Conservation (phyloP, 2,113 vertebrate genomes). For the Catharus bicknelli region DNA sequence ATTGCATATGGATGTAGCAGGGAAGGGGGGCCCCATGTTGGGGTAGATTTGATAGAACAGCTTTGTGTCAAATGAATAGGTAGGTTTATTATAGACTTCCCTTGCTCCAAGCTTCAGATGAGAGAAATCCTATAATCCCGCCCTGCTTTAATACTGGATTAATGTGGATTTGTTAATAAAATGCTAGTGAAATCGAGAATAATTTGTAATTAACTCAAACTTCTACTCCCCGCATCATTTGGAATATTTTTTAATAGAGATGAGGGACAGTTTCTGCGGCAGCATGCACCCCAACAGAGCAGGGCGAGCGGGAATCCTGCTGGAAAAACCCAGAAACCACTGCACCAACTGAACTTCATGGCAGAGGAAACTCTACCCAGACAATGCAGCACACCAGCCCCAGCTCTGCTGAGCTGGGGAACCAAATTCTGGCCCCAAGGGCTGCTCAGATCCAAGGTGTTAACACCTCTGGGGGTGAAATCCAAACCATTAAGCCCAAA, state of each 20-base stretch:
- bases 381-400: neutral
- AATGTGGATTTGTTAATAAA: slow-evolving; percentile 82
- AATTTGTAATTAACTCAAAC: slow-evolving; percentile 79
- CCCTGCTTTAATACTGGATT: slow-evolving; percentile 79
- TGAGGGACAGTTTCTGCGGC: slow-evolving; percentile 2
- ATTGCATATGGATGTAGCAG: neutral
- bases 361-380: neutral
- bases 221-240: slow-evolving; percentile 47
- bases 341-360: neutral
- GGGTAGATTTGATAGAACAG: slow-evolving; percentile 57
- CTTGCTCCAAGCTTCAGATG: slow-evolving; percentile 75
- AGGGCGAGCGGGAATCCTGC: neutral
- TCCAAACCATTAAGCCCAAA: neutral
- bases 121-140: slow-evolving; percentile 79
- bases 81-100: slow-evolving; percentile 70
- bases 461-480: neutral
- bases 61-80: slow-evolving; percentile 74
- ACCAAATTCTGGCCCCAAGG: neutral
- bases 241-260: slow-evolving; percentile 60
- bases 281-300: neutral
- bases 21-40: neutral
- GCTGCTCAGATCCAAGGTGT: neutral
- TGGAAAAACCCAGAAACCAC: neutral
- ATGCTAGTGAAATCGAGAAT: slow-evolving; percentile 78
- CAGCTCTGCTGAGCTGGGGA: neutral